phyloP scores from a whole-genome alignment of 2,797 vertebrate genomes.

The Botia almorhae region DNA sequence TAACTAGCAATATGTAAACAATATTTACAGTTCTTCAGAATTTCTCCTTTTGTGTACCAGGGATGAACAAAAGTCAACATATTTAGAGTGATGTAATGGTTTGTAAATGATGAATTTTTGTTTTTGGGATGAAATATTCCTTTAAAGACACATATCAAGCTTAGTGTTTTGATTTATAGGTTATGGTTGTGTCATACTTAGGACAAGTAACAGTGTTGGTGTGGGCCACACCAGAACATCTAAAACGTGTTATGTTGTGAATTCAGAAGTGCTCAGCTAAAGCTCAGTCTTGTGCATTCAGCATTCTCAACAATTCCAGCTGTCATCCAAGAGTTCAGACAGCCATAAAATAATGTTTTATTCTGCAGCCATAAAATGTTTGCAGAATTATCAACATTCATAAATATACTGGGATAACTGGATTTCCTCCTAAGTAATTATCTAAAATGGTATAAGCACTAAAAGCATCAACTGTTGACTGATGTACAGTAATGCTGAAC shows the following conservation, averaged over 20 bases:
- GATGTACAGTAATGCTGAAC: constrained; percentile 14
- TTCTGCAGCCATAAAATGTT: too few species aligned
- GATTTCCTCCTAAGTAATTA: constrained; percentile 15
- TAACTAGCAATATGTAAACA: too few species aligned
- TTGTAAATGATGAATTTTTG: too few species aligned
- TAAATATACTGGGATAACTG: constrained; percentile 30
- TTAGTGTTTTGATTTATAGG: constrained; percentile 24
- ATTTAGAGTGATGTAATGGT: not conserved
- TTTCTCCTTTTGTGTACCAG: too few species aligned
- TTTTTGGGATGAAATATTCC: not conserved
- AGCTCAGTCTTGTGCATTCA: not conserved
- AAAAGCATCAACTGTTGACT: constrained; percentile 13
- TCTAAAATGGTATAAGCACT: constrained; percentile 19
- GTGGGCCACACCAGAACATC: not conserved
- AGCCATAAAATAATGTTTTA: not conserved
- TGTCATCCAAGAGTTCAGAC: not conserved
- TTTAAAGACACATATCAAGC: not conserved
- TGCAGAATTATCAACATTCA: constrained; percentile 28
- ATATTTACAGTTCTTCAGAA: too few species aligned
- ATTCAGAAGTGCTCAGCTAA: not conserved
- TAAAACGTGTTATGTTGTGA: not conserved
- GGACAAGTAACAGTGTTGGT: not conserved
- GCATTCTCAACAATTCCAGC: constrained; percentile 12
- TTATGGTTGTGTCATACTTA: constrained; percentile 1
- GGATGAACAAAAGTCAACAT: not conserved